These are phyloP conservation scores for Campoletis raptor DNA, from an alignment of 2,888 invertebrate species.

Conservation along the genomic window DNA sequence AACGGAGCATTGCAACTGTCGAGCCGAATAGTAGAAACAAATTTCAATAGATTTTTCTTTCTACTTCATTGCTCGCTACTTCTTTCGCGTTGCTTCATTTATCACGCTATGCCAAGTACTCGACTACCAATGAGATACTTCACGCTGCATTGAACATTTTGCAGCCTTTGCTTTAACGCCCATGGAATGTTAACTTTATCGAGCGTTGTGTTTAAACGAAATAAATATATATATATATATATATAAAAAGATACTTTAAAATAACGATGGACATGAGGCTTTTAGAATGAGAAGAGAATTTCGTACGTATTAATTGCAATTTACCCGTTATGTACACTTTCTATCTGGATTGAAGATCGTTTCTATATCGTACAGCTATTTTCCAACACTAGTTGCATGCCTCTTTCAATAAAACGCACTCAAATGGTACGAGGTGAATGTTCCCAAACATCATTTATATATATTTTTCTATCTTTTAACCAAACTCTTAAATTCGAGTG, in stretches of 20 bases:
- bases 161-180: conserved; percentile 39
- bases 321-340: conserved; percentile 37
- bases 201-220: conserved; percentile 3
- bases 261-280: not conserved
- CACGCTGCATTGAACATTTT: conserved; percentile 63
- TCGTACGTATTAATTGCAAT: conserved; percentile 55
- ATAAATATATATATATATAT: not conserved
- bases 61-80: not conserved
- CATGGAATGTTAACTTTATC: conserved; percentile 37
- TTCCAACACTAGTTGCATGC: conserved; percentile 33
- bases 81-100: conserved; percentile 52
- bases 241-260: not conserved
- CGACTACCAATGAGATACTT: conserved; percentile 47
- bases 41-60: conserved; percentile 28
- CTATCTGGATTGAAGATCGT: conserved; percentile 12
- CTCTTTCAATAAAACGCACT: conserved; percentile 27
- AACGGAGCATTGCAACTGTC: conserved; percentile 48
- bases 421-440: conserved; percentile 40
- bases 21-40: conserved; percentile 52
- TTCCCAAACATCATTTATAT: conserved; percentile 14
- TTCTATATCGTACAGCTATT: not conserved
- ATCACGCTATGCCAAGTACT: conserved; percentile 45
- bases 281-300: conserved; percentile 18
- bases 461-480: no score
- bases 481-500: not conserved